Evolutionary conservation across 1,140 invertebrate species (phyloP).

Genomic region (Euwallacea similis): DNA sequence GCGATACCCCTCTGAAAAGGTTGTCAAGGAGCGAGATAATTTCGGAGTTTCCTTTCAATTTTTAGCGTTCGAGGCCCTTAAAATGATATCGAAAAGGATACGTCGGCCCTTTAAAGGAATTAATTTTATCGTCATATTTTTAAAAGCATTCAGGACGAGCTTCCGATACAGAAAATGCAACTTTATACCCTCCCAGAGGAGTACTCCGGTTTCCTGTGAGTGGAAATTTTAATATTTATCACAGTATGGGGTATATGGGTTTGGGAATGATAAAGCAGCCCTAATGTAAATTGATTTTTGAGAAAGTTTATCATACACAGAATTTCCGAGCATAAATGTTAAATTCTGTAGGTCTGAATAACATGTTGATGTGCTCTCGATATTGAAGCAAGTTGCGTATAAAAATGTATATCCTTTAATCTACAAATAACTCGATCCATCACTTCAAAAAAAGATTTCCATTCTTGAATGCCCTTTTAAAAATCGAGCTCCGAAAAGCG

Average conservation of each 20-base stretch:
- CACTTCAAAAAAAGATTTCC: no score
- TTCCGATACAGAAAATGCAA: conserved; percentile 31
- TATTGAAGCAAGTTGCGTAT: no score
- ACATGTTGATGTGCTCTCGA: no score
- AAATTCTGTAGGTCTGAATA: no score
- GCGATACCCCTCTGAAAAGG: background rate
- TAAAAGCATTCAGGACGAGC: conserved; percentile 26
- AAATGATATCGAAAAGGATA: conserved; percentile 33
- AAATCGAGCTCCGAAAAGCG: background rate
- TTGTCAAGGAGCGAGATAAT: conserved; percentile 13
- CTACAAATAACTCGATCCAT: no score
- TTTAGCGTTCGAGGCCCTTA: conserved; percentile 23
- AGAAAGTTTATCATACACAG: no score
- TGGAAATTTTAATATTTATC: conserved; percentile 29
- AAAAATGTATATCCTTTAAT: no score
- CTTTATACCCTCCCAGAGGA: conserved; percentile 31
- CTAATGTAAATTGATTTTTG: no score
- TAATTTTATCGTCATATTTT: conserved; percentile 37
- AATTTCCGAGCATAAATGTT: no score
- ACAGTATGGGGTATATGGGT: background rate
- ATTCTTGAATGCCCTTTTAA: no score
- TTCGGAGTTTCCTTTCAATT: conserved; percentile 22
- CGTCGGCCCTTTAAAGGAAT: conserved; percentile 26
- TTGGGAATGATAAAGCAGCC: no score
- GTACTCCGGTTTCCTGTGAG: conserved; percentile 17